phyloP scores from a whole-genome alignment of 2,888 invertebrate genomes.

The Mesorhabditis belari region DNA sequence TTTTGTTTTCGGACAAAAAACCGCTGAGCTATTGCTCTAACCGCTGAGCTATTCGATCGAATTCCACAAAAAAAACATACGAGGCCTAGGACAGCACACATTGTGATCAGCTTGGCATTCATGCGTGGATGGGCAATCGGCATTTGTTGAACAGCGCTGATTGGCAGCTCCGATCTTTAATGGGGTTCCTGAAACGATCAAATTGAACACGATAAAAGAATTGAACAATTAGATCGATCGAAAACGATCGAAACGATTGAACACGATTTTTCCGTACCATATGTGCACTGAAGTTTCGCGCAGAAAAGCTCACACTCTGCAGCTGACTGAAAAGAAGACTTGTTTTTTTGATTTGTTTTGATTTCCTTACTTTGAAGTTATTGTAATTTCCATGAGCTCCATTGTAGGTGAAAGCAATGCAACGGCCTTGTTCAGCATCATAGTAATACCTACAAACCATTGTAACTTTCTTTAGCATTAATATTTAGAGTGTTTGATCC shows the following conservation, averaged over 20 bases:
- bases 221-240: constrained; percentile 26
- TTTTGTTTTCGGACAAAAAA: too few relatives aligned
- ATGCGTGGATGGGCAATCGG: constrained; percentile 50
- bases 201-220: constrained; percentile 2
- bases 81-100: constrained; percentile 50
- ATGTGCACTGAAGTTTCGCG: constrained; percentile 49
- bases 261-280: too few relatives aligned
- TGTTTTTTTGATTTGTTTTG: background rate
- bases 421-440: constrained; percentile 49
- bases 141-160: constrained; percentile 44
- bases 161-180: constrained; percentile 47
- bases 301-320: constrained; percentile 51
- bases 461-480: too few relatives aligned
- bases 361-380: constrained; percentile 37
- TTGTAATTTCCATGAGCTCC: constrained; percentile 52
- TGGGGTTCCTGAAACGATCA: too few relatives aligned
- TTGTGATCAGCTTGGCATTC: constrained; percentile 51
- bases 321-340: constrained; percentile 16
- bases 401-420: constrained; percentile 50
- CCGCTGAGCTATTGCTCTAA: too few relatives aligned
- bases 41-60: too few relatives aligned
- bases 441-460: constrained; percentile 39
- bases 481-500: background rate
- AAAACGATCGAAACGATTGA: too few relatives aligned
- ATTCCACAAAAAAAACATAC: constrained; percentile 16